Percentiles rank a stretch among this genome's conserved stretches.
These are phyloP conservation scores for Stegodyphus mimosarum DNA, from an alignment of 1,140 invertebrate genomes.

Conservation along the genomic window DNA sequence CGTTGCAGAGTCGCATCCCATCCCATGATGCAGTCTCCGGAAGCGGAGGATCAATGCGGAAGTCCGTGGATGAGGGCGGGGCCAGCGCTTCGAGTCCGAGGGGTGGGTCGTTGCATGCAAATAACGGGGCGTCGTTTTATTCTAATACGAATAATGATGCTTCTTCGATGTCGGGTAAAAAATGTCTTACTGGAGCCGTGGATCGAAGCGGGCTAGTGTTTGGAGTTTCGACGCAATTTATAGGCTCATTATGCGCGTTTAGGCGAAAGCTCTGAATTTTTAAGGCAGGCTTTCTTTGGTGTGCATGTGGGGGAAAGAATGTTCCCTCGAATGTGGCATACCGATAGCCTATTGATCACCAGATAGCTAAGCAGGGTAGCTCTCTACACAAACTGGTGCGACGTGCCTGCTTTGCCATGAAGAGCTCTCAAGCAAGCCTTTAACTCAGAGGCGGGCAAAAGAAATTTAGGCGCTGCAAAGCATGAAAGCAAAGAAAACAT, in stretches of 20 bases:
- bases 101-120: conserved; percentile 45
- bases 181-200: conserved; percentile 16
- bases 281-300: conserved; percentile 42
- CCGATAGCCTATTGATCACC: too few species aligned
- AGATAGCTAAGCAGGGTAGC: too few species aligned
- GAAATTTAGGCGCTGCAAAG: too few species aligned
- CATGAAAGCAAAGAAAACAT: too few species aligned
- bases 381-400: too few species aligned
- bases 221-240: conserved; percentile 12
- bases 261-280: conserved; percentile 44
- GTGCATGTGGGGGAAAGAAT: background rate
- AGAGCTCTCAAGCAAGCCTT: too few species aligned
- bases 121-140: conserved; percentile 53
- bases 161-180: conserved; percentile 47
- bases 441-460: too few species aligned
- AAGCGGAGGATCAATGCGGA: conserved; percentile 42
- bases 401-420: too few species aligned
- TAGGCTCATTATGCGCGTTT: conserved; percentile 54
- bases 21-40: conserved; percentile 24
- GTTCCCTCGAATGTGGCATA: conserved; percentile 8
- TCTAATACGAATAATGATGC: conserved; percentile 29
- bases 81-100: conserved; percentile 4
- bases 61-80: conserved; percentile 36
- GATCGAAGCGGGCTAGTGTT: background rate
- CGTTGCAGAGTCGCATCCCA: too few species aligned